Percentiles rank a stretch among this genome's conserved stretches.
Evolutionary conservation across 1,140 invertebrate genomes (phyloP).

Genomic region (Heliconius himera): DNA sequence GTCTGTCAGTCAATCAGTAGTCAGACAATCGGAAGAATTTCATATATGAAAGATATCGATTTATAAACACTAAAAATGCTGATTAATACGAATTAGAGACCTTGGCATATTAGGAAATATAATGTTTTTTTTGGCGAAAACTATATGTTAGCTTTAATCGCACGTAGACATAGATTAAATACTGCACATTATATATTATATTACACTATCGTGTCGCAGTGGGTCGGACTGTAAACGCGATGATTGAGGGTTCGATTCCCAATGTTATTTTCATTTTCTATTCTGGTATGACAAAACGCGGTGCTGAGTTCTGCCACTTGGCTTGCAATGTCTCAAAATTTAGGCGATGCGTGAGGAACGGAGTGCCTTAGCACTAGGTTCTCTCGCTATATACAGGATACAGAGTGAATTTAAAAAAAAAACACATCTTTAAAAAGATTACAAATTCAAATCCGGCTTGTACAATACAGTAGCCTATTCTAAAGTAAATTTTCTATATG

Average conservation of each 20-base stretch:
- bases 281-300: neutral
- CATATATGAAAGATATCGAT: neutral
- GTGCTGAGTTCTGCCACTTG: neutral
- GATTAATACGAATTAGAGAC: neutral
- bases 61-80: neutral
- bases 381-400: too few relatives aligned
- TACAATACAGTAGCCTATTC: neutral
- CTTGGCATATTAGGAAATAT: constrained; percentile 9
- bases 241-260: neutral
- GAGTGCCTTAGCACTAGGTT: neutral
- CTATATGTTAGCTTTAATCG: neutral
- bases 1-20: too few relatives aligned
- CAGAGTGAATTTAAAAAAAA: too few relatives aligned
- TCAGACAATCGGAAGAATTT: too few relatives aligned
- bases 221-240: neutral
- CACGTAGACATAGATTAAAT: neutral
- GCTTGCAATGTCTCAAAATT: neutral
- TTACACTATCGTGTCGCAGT: neutral
- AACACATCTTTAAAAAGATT: neutral
- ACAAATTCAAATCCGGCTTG: neutral
- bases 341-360: too few relatives aligned
- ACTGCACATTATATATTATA: neutral
- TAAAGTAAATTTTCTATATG: neutral
- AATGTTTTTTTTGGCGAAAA: neutral
- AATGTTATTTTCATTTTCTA: too few relatives aligned